Base-by-base conservation (phyloP, 2,113 vertebrate genomes). In the Pontoporia blainvillei region DNA sequence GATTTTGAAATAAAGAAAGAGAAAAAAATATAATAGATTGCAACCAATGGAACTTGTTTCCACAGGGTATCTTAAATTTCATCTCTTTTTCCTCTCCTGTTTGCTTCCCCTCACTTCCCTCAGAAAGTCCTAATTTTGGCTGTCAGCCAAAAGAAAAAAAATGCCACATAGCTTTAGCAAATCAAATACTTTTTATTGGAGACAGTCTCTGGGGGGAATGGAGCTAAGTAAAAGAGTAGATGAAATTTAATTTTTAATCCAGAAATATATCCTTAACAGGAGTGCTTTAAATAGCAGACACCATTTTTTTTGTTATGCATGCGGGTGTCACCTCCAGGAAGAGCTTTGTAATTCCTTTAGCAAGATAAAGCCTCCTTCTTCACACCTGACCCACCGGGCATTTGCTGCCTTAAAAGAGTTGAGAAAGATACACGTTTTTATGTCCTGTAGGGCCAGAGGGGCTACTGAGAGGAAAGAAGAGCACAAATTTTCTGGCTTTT, bases 171-270 rank as follows among this genome's bases (percentile, higher is more conserved):
- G 66, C 69, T 91, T 95, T 86, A 97, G 91, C 76, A 98, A 98
- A 98, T 96, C 95, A 98, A 98, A 97, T 97, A 86, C 75, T 96
- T 98, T 97, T 97, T 96, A 97, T 96, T 98, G 94, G 97, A 97
- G 96, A 67, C 23, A 76, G 41, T 96, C 95, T 98, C 97, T 94
- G 90, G 97, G 93, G 97, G 89, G 89, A 97, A 95, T 69, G 46
- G 79, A 96, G 84, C 92, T 97, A 98, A 96, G 94, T 96, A 96
- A 98, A 98, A 98, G 95, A 98, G 98, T 98, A 98, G 96, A 97
- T 97, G 81, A 87, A 98, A 98, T 98, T 98, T 98, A 98, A 98
- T 98, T 98, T 98, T 98, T 97, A 98, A 97, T 97, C 72, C 96
- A 98, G 96, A 98, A 98, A 94, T 95, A 92, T 93, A 96, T 97